Conservation (phyloP, 2,113 vertebrate species). For the Syrrhaptes paradoxus region DNA sequence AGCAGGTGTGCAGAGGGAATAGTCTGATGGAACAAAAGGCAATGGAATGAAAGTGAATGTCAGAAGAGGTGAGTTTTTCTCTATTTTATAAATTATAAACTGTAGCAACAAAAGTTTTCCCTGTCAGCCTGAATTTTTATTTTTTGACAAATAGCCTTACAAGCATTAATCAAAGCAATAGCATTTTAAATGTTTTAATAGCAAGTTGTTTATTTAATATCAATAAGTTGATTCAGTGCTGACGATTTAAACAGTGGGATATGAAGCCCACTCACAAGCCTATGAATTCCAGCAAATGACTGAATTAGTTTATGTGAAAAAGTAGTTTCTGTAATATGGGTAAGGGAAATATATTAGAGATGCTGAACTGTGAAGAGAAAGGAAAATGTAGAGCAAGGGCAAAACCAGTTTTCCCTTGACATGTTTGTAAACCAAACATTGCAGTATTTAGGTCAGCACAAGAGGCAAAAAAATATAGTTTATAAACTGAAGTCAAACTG, state of each 20-base stretch:
- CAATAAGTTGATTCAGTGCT: neutral
- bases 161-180: neutral
- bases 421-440: constrained; percentile 43
- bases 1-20: constrained; percentile 30
- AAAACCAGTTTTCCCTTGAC: neutral
- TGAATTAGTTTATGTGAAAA: neutral
- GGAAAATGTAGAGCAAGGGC: constrained; percentile 1
- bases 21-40: neutral
- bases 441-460: neutral
- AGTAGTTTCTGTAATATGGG: neutral
- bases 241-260: neutral
- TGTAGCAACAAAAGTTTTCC: neutral
- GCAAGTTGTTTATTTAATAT: neutral
- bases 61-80: constrained; percentile 2
- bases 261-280: neutral
- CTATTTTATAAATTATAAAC: neutral
- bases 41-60: constrained; percentile 14
- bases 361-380: neutral
- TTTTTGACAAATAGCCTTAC: neutral
- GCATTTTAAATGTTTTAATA: neutral
- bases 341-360: neutral
- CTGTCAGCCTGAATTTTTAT: neutral
- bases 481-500: neutral
- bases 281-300: neutral
- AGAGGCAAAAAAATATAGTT: neutral